These are phyloP conservation scores for Phengaris alcon DNA, from an alignment of 2,888 invertebrate species.

Conservation along the genomic window DNA sequence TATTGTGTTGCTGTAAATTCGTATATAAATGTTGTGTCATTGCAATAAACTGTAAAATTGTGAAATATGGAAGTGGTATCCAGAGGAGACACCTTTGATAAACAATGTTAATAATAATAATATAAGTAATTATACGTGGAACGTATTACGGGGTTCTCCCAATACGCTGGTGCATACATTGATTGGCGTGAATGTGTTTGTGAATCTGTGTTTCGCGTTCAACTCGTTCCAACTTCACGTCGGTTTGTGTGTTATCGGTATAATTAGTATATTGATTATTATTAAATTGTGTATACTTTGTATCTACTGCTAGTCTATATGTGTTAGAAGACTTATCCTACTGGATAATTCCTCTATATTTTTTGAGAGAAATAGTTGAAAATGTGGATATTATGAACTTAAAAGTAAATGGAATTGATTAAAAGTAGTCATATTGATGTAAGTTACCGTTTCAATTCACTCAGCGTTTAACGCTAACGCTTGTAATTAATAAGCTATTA, in stretches of 20 bases:
- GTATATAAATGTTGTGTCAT: too few relatives aligned
- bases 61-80: neutral
- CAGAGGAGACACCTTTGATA: slow-evolving; percentile 24
- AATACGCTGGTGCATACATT: slow-evolving; percentile 42
- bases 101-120: slow-evolving; percentile 27
- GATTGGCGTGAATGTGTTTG: slow-evolving; percentile 43
- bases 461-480: too few relatives aligned
- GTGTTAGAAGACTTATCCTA: too few relatives aligned
- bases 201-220: slow-evolving; percentile 44
- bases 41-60: neutral
- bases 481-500: too few relatives aligned
- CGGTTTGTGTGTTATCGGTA: slow-evolving; percentile 42
- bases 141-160: slow-evolving; percentile 36
- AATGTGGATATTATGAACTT: too few relatives aligned
- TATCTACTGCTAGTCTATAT: too few relatives aligned
- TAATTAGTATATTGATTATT: slow-evolving; percentile 38
- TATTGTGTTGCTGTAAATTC: neutral
- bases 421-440: too few relatives aligned
- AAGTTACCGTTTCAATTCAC: too few relatives aligned
- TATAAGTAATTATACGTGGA: slow-evolving; percentile 36
- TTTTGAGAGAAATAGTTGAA: too few relatives aligned
- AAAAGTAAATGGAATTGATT: too few relatives aligned
- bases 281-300: neutral
- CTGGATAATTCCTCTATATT: too few relatives aligned
- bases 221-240: slow-evolving; percentile 46